Base-by-base conservation (phyloP, 1,140 invertebrate genomes). In the Aphaenogaster rudis region DNA sequence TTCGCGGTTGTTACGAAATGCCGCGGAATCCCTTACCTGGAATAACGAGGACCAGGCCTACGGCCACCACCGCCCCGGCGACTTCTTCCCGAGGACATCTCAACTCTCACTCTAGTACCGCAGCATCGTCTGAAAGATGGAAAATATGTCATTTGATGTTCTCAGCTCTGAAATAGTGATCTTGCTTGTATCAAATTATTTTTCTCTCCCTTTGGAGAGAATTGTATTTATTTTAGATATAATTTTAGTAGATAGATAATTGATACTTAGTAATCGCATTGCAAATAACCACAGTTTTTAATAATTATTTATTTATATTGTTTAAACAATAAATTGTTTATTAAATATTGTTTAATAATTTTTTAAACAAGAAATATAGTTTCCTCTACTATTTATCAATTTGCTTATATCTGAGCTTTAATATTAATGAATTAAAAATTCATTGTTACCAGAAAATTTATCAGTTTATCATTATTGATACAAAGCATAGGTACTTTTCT, bases 61-160 rank as follows among this genome's bases (percentile, higher is more conserved):
- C 96, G 95, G 87, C 96, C 96, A 54, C 97, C 96, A 79, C 97
- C 96, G 69, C 97, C 97, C 87, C 97, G 96, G 76, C 98, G 96
- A 87, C 97, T 98, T 92, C 98, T 96, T 0, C 98, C 98, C 88
- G 97, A 98, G 0, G 98, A 98, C 98, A 98, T 98, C 95, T 98
- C 98, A 36, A 98, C 98, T 87, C 98, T 96, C 66, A 98, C 97
- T 93, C 98, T 96, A 28, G 97, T 97, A 9, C 98, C 98, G 95
- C 98, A 98, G 94, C 98, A 98, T 64, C 97, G 97, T 77, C 97
- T 98, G 88, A 39, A 96, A 94, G 81, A 45, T 88, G 93, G 33
- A 84, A 45, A 89, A 54, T 42, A 67, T 13, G 0, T 42, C 50
- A 39, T 45, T 85, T 59, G n/a, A 61, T 63, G 42, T 11, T 61